Base-by-base conservation (phyloP, 2,113 vertebrate genomes). In the Panurus biarmicus region DNA sequence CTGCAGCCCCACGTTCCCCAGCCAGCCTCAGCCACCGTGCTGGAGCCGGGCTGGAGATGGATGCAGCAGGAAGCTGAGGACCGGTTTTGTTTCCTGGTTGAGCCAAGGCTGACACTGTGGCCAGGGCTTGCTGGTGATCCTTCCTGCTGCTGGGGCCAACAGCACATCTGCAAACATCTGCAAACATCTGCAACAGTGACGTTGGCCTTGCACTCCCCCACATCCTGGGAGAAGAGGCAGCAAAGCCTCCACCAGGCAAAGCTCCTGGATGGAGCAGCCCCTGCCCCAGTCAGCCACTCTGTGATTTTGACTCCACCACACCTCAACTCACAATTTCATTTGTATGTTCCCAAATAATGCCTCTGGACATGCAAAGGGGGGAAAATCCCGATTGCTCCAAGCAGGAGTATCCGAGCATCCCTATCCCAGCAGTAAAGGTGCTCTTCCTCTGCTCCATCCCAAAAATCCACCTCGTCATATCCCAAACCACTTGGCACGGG, bases 161-260 rank as follows among this genome's bases (percentile, higher is more conserved):
- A 35, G 80, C 80, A 81, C 94, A 91, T 95, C 93, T 92, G 94
- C 84, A 94, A 89, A 88, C 93, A 50, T 77, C 58, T 78, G 79
- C 69, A 85, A 75, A 90, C 93, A 87, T 90, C 94, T 95, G 94
- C 93, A 92, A 5, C 0, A 0, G 38, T 94, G 93, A 92, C 9
- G 11, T 18, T 80, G 21, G 69, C 87, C 6, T 8, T n/a, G 12
- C 6, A 38, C 35, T 86, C 50, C 56, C 12, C 40, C 72, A 38
- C 29, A 8, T 20, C 72, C 50, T 4, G 1, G 64, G 21, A 77
- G 72, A 89, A 62, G 56, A 16, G 1, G 60, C 64, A 48, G 72
- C 71, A 83, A 90, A 92, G 64, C 4, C 51, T 42, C 11, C 1
- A 6, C 12, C n/a, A 66, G 75, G 35, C 47, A 45, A 56, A n/a